These are phyloP conservation scores for Pristiophorus japonicus DNA, from an alignment of 2,113 vertebrate genomes.

Conservation along the genomic window DNA sequence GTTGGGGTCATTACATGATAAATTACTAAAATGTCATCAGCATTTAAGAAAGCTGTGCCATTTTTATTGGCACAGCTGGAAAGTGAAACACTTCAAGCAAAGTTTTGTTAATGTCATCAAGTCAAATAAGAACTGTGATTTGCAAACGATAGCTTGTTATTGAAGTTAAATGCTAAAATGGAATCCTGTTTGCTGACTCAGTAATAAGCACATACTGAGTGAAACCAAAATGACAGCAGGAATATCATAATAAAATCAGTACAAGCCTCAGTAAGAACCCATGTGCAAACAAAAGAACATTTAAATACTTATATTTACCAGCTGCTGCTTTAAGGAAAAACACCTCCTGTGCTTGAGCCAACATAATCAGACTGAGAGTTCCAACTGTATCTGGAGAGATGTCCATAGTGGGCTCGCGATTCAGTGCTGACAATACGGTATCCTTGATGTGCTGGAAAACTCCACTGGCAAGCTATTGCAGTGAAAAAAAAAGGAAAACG, in stretches of 20 bases:
- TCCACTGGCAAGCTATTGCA: conserved; percentile 82
- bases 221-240: neutral
- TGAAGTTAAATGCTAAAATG: neutral
- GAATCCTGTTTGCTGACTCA: neutral
- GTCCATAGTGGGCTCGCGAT: conserved; percentile 90
- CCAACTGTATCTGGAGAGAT: conserved; percentile 91
- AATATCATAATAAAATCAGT: neutral
- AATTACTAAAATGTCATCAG: no score
- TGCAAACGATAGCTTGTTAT: neutral
- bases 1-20: no score
- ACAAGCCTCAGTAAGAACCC: neutral
- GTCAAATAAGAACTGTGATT: neutral
- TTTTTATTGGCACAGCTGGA: neutral
- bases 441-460: conserved; percentile 96
- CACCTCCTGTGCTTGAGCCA: conserved; percentile 97
- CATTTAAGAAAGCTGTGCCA: neutral
- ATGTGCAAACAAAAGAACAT: neutral
- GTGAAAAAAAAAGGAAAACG: conserved; percentile 37
- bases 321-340: conserved; percentile 94
- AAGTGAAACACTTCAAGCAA: neutral
- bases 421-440: conserved; percentile 86
- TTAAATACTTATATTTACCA: conserved; percentile 60
- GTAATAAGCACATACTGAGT: neutral
- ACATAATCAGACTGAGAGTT: conserved; percentile 89
- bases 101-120: neutral